Base-by-base conservation (phyloP, 1,140 invertebrate genomes). In the Pseudobourletiella spinata region DNA sequence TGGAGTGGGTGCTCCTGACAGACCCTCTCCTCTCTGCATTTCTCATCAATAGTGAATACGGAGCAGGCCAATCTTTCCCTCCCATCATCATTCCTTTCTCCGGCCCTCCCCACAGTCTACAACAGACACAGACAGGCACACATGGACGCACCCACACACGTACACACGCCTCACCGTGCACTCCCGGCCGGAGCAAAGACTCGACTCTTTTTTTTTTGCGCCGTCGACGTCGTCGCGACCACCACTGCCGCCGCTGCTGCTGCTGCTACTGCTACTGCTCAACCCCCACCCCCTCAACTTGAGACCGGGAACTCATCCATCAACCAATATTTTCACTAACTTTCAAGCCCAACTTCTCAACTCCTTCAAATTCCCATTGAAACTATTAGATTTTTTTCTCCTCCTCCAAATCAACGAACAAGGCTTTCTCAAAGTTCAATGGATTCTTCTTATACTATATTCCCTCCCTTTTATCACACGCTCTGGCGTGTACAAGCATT, bases 1-100 rank as follows among this genome's bases (percentile, higher is more conserved):
- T 16, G 25, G 58, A 50, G 43, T 11, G 58, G 43, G 32, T 59
- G 56, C 35, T 58, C 46, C 39, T 58, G 56, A 58, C 56, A 58
- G 56, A 26, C 56, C 25, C 32, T 28, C 18, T 32, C 32, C 32
- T 39, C 32, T 39, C 32, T 39, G 32, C 32, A 8, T 39, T n/a
- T 39, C 32, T 39, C 32, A 39, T 39, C 32, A 39, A 39, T 39
- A 39, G n/a, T n/a, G n/a, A n/a, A n/a, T n/a, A n/a, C n/a, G 32
- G n/a, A 39, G 32, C n/a, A 39, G 32, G n/a, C 32, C 32, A 39
- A 39, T 39, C 32, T 39, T 39, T 39, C n/a, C 32, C 32, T 39
- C n/a, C 32, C 32, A 11, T 39, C n/a, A 11, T 11, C n/a, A 39
- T 39, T 39, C 32, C n/a, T 39, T 39, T 39, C 8, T n/a, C 32